Base-by-base conservation (phyloP, 2,797 vertebrate species). In the Phoeniculus purpureus region DNA sequence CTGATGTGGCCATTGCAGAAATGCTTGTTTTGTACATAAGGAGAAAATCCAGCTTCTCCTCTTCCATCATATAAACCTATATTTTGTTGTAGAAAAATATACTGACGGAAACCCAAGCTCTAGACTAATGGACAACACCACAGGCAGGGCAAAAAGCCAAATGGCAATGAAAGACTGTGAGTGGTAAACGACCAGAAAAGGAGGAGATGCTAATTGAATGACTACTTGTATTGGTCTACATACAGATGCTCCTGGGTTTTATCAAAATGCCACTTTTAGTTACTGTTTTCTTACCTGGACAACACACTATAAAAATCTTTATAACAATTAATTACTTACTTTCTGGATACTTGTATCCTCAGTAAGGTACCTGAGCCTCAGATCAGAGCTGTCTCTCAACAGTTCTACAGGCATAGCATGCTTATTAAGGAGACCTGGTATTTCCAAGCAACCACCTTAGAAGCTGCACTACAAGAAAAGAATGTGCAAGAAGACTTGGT, bases 401-500 rank as follows among this genome's bases (percentile, higher is more conserved):
- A 93, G 95, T 95, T 94, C 94, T 95, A 97, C 94, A 97, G 94
- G 95, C 96, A 97, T 92, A 95, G 87, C 88, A 95, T 95, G 95
- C 97, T 96, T 97, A 97, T 96, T 96, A 97, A 97, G 96, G 84
- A 96, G 96, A 96, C 85, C 93, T 89, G 94, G 94, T 87, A 66
- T 95, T 96, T 97, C 96, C 96, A 93, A 97, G 96, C 95, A 95
- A 96, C 68, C 97, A 97, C 94, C 87, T 97, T 97, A 97, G 96
- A 96, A 96, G 96, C 90, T 94, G 85, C 97, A 83, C 93, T 95
- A 97, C 85, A 96, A 96, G 95, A 93, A 96, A 96, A 96, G 95
- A 97, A 97, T 45, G 93, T 80, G 96, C 96, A 94, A 97, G 96
- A 97, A 97, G 95, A 97, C 52, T 92, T 88, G 88, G 79, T 95